Conservation (phyloP, 2,113 vertebrate species). For the Toxostoma redivivum region DNA sequence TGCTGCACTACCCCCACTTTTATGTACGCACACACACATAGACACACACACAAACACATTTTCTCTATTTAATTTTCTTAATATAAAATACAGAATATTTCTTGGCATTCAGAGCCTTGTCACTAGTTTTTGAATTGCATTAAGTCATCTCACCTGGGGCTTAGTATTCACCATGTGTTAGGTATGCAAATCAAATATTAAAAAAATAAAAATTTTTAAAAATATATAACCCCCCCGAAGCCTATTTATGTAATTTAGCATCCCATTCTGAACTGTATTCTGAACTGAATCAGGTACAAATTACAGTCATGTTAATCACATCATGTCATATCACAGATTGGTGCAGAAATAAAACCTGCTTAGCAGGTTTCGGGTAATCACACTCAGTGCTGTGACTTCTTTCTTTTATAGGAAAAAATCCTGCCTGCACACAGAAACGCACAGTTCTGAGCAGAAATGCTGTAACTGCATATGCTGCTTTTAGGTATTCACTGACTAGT, state of each 20-base stretch:
- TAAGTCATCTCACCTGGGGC: conserved; percentile 1
- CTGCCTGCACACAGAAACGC: neutral
- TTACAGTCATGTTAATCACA: neutral
- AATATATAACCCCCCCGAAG: neutral
- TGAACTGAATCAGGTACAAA: neutral
- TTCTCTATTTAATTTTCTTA: neutral
- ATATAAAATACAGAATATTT: neutral
- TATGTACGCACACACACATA: neutral
- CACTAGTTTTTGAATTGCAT: neutral
- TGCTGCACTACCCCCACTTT: neutral
- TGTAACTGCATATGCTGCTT: neutral
- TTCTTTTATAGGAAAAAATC: neutral
- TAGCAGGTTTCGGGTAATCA: neutral
- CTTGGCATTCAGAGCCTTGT: neutral
- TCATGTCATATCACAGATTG: neutral
- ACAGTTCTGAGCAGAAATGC: neutral
- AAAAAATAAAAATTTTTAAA: neutral
- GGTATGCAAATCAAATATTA: neutral
- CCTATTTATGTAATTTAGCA: neutral
- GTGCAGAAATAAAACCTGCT: neutral
- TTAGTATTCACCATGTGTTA: neutral
- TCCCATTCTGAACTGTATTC: neutral
- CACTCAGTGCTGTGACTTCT: neutral
- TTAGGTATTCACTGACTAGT: neutral
- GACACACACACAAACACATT: neutral